Conservation (phyloP, 1,140 invertebrate genomes). For the Drosophila auraria region DNA sequence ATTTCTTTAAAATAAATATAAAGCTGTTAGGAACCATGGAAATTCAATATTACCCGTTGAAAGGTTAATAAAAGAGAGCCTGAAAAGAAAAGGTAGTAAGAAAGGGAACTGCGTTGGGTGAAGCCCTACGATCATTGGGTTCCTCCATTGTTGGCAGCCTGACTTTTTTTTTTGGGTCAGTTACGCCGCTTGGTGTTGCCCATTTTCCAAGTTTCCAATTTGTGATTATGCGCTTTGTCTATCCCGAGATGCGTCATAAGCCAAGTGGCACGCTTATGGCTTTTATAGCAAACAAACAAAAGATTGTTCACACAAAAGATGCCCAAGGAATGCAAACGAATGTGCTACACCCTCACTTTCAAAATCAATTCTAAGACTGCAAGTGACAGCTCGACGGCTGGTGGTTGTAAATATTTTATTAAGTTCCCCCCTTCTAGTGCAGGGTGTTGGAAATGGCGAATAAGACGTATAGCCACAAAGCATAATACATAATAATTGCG, state of each 20-base stretch:
- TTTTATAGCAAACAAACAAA: slow-evolving; percentile 57
- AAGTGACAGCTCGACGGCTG: neutral
- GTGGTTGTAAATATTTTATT: slow-evolving; percentile 5
- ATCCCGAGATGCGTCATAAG: slow-evolving; percentile 45
- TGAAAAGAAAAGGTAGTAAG: neutral
- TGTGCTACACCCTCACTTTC: slow-evolving; percentile 34
- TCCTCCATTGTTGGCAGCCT: slow-evolving; percentile 40
- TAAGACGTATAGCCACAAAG: slow-evolving; percentile 33
- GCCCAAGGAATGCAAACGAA: slow-evolving; percentile 18
- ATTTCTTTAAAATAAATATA: neutral
- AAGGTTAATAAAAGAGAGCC: slow-evolving; percentile 9
- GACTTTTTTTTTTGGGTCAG: slow-evolving; percentile 46
- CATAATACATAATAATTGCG: slow-evolving; percentile 76
- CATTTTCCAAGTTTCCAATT: slow-evolving; percentile 43
- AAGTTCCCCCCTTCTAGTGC: neutral
- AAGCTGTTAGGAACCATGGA: neutral
- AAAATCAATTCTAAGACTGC: neutral
- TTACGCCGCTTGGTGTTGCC: slow-evolving; percentile 19
- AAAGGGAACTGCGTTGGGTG: slow-evolving; percentile 4
- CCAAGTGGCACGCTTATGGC: slow-evolving; percentile 72
- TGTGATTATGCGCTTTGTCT: slow-evolving; percentile 46
- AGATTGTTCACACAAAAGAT: slow-evolving; percentile 33
- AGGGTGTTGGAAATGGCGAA: slow-evolving; percentile 56
- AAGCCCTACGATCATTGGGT: slow-evolving; percentile 56
- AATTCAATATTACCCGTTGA: neutral